A percentile compares a stretch with the other conserved stretches of the same genome.
Evolutionary conservation across 1,140 invertebrate genomes (phyloP).

Genomic region (Rhynchophorus ferrugineus): DNA sequence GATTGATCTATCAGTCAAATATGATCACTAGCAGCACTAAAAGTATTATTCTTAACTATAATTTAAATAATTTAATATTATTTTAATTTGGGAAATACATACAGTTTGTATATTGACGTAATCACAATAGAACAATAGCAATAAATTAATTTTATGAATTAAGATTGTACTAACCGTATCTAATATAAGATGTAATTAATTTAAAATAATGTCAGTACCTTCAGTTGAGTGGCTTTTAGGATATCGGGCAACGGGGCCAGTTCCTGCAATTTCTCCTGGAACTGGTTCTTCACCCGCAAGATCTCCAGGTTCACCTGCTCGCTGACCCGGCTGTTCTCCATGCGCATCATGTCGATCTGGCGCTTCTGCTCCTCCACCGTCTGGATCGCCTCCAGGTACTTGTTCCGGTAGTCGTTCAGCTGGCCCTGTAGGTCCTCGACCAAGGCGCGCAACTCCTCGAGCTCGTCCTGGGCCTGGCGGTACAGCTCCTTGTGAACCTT

Average conservation of each 20-base stretch:
- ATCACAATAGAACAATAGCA: too few relatives aligned
- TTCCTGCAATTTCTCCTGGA: slow-evolving; percentile 69
- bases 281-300: slow-evolving; percentile 62
- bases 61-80: too few relatives aligned
- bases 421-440: slow-evolving; percentile 64
- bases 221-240: slow-evolving; percentile 62
- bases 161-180: too few relatives aligned
- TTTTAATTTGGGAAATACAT: too few relatives aligned
- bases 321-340: slow-evolving; percentile 65
- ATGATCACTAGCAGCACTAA: too few relatives aligned
- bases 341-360: slow-evolving; percentile 64
- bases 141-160: too few relatives aligned
- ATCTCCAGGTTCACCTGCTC: slow-evolving; percentile 71
- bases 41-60: too few relatives aligned
- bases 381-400: slow-evolving; percentile 64
- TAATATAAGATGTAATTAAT: too few relatives aligned
- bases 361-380: slow-evolving; percentile 64
- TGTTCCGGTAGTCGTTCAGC: slow-evolving; percentile 65
- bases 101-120: too few relatives aligned
- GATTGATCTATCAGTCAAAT: too few relatives aligned
- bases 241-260: slow-evolving; percentile 63
- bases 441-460: slow-evolving; percentile 57
- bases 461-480: slow-evolving; percentile 55
- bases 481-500: slow-evolving; percentile 54
- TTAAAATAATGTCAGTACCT: too few relatives aligned